Conservation (phyloP, 2,797 vertebrate species). For the Catharus ustulatus region DNA sequence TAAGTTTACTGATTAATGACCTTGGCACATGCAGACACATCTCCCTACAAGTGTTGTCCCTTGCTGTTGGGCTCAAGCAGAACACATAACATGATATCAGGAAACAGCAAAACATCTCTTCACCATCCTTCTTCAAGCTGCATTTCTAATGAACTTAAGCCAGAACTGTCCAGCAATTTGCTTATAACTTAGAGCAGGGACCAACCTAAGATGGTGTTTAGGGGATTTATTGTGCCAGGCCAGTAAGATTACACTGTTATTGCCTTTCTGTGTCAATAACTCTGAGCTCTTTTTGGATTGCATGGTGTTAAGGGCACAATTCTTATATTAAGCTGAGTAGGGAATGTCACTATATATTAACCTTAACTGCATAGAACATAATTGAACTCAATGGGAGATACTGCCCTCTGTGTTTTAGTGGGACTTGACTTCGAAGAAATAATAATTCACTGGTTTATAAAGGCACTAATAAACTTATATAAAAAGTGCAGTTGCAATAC, state of each 20-base stretch:
- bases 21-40: neutral
- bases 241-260: neutral
- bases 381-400: slow-evolving; percentile 33
- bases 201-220: neutral
- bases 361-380: slow-evolving; percentile 12
- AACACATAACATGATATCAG: neutral
- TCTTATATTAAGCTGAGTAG: slow-evolving; percentile 29
- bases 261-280: neutral
- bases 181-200: neutral
- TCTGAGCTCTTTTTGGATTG: neutral
- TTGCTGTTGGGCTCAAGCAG: neutral
- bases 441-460: slow-evolving; percentile 43
- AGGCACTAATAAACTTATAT: slow-evolving; percentile 55
- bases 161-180: neutral
- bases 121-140: neutral
- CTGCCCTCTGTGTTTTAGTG: slow-evolving; percentile 31
- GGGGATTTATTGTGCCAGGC: neutral
- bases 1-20: neutral
- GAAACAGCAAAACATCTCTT: neutral
- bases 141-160: neutral
- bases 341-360: slow-evolving; percentile 20
- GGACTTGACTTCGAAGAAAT: slow-evolving; percentile 46
- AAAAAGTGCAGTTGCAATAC: neutral
- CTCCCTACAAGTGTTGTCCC: neutral
- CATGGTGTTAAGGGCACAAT: neutral